Evolutionary conservation across 1,140 invertebrate genomes (phyloP), one percentile per base, ranked within the genome.

Genomic region (Daktulosphaira vitifoliae): DNA sequence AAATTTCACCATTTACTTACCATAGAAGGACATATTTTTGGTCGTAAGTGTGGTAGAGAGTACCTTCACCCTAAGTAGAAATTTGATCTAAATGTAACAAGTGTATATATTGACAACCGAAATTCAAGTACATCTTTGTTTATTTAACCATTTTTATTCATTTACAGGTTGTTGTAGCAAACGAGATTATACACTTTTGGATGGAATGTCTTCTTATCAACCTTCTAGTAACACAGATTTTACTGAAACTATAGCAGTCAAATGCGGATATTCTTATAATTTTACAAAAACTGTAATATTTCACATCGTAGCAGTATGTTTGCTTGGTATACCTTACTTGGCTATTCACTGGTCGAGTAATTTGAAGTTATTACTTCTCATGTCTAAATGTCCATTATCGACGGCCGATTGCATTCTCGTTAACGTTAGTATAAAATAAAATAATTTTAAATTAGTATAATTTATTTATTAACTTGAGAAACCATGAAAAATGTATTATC

Each of bases 301-400:
- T 62, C 44, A 62, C 15, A 33, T 62, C 9, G 44, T 62, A 26
- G 9, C 56, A 16, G 20, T 62, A 20, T 62, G 42, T 2, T 29
- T 48, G 56, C 9, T 62, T 11, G 56, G 56, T 15, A 42, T 62
- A 3, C 56, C 56, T 13, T 62, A 62, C 42, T 62, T 62, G 18
- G 56, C 25, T 11, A 29, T 62, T 33, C 56, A 62, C 29, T 62
- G 56, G 56, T 62, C 56, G 22, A 2, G 16, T 11, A 48, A 48
- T 33, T 48, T 62, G 46, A 62, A 62, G 20, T 33, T 62, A 22
- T 18, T 33, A 20, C 16, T 62, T 3, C 42, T 62, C 16, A 48
- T 48, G 56, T 46, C 56, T 29, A 39, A 39, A 46, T 29, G 42
- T 8, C 25, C 56, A 33, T 13, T 62, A 15, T 62, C 56, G 20